Base-by-base conservation (phyloP, 2,797 vertebrate genomes). In the Sphaeramia orbicularis region DNA sequence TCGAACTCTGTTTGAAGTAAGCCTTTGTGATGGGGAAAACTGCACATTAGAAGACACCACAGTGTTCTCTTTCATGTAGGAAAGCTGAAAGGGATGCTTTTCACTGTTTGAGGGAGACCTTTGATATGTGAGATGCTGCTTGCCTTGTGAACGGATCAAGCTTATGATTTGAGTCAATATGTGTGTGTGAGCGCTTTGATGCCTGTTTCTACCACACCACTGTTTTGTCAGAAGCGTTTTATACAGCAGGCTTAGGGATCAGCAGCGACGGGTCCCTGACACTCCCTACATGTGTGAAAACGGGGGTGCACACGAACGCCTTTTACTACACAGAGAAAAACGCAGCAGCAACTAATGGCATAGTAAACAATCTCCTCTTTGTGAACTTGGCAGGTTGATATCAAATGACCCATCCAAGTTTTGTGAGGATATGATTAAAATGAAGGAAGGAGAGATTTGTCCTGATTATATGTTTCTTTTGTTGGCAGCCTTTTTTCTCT, bases 111-210 rank as follows among this genome's bases (percentile, higher is more conserved):
- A 81, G 78, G 59, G 83, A 79, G 83, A 86, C 86, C 90, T 94
- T 93, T 93, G 93, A 94, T 93, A 92, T 94, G 67, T 74, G 92
- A 93, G 91, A 88, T 66, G 78, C 74, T 59, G 65, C 64, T 40
- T 81, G 74, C 66, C 52, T 80, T 82, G 82, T 89, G 87, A 90
- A 90, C 86, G 83, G 84, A 90, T 87, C 76, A 74, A 78, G 85
- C 77, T 82, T 70, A 74, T 81, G 81, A 89, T 92, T 86, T 83
- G 67, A 82, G 86, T 89, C 85, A 13, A 71, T 81, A 61, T 80
- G 81, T 71, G 42, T 43, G 52, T 27, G 65, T 40, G 38, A 62
- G 58, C 2, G 53, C 83, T 90, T 86, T 89, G 81, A 89, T 86
- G 87, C 65, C 59, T 19, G 47, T 73, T 80, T 80, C 81, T 77